These are phyloP conservation scores for Zygogramma bicolorata DNA, from an alignment of 2,888 invertebrate genomes.

Conservation along the genomic window DNA sequence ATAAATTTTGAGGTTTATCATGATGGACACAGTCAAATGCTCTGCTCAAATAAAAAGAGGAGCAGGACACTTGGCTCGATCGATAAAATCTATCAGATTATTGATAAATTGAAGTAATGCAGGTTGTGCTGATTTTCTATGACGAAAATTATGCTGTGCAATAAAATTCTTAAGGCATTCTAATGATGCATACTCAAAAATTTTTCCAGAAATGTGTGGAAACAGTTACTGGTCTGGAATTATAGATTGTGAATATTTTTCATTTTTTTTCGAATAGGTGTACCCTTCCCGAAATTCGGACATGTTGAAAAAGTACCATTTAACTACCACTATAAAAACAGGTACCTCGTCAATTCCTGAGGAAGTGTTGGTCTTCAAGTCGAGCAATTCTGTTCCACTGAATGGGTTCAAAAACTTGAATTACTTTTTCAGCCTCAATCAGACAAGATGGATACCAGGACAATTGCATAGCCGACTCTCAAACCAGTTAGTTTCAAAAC, in stretches of 20 bases:
- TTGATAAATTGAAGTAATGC: too few relatives aligned
- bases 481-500: too few relatives aligned
- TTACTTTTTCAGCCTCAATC: too few relatives aligned
- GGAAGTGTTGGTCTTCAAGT: neutral
- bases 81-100: too few relatives aligned
- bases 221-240: neutral
- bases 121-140: too few relatives aligned
- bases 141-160: too few relatives aligned
- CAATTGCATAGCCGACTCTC: too few relatives aligned
- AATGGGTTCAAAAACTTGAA: neutral
- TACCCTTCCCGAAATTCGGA: neutral
- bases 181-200: neutral
- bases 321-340: neutral
- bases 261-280: neutral
- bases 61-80: too few relatives aligned
- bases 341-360: neutral
- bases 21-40: too few relatives aligned
- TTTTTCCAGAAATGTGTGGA: neutral
- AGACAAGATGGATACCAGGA: too few relatives aligned
- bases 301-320: neutral
- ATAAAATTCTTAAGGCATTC: too few relatives aligned
- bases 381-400: neutral
- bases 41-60: neutral
- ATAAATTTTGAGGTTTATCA: neutral
- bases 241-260: neutral